Conservation (phyloP, 1,140 invertebrate species). For the Zaprionus ornatus region DNA sequence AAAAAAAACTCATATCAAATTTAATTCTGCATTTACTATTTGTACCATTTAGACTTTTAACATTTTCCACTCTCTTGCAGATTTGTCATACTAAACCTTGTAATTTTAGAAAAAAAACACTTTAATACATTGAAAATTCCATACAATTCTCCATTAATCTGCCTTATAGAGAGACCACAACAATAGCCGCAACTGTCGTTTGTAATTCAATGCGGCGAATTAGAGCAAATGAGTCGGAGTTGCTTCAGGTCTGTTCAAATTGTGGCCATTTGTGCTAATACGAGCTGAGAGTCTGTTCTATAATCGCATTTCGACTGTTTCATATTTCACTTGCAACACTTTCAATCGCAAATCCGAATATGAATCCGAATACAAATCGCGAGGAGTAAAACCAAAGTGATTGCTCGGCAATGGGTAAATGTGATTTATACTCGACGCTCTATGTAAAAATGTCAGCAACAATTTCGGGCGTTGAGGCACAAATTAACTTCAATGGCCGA, state of each 20-base stretch:
- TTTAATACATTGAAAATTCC: neutral
- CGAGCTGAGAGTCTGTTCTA: conserved; percentile 28
- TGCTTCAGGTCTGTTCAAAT: conserved; percentile 25
- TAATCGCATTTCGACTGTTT: conserved; percentile 51
- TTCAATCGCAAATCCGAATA: conserved; percentile 47
- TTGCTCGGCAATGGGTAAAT: conserved; percentile 61
- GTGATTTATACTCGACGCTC: conserved; percentile 70
- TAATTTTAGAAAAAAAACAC: neutral
- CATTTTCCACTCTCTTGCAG: no score
- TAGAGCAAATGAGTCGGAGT: neutral
- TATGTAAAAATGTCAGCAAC: conserved; percentile 76
- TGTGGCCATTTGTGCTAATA: conserved; percentile 77
- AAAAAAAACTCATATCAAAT: no score
- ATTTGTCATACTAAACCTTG: neutral
- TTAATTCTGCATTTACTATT: no score
- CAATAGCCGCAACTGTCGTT: conserved; percentile 42
- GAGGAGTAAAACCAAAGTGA: conserved; percentile 42
- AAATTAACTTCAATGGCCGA: conserved; percentile 69
- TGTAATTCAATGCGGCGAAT: conserved; percentile 48
- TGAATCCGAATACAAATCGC: conserved; percentile 32
- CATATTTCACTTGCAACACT: conserved; percentile 72
- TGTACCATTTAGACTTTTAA: no score
- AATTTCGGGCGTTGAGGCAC: conserved; percentile 62
- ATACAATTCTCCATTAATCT: neutral
- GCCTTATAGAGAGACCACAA: conserved; percentile 15